Percentiles rank a stretch among this genome's conserved stretches.
Evolutionary conservation across 2,797 vertebrate species (phyloP).

Genomic region (Hemitrygon akajei): DNA sequence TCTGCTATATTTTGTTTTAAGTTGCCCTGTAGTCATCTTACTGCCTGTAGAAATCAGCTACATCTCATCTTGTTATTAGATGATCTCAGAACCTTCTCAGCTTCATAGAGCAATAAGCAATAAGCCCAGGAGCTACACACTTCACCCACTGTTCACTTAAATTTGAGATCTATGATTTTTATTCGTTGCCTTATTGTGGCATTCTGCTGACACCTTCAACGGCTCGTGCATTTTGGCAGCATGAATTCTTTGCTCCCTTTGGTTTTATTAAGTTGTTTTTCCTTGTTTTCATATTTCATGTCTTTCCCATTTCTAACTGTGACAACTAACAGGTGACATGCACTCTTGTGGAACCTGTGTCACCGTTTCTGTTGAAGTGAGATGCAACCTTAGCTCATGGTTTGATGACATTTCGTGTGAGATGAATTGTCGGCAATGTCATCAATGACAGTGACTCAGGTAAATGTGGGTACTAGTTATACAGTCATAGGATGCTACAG

Average conservation of each 20-base stretch:
- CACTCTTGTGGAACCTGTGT: neutral
- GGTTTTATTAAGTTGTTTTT: neutral
- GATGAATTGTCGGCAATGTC: neutral
- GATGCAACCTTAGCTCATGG: neutral
- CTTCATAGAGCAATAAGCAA: no score
- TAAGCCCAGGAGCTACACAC: neutral
- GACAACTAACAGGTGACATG: neutral
- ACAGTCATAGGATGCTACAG: no score
- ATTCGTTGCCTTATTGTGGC: neutral
- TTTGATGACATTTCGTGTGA: neutral
- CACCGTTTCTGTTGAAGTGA: neutral
- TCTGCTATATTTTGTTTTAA: no score
- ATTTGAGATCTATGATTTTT: no score
- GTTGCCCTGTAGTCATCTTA: no score
- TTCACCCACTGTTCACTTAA: neutral
- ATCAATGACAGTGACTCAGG: neutral
- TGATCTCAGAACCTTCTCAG: no score
- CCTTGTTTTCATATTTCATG: neutral
- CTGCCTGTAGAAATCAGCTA: no score
- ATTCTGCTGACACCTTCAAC: neutral
- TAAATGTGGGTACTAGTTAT: neutral
- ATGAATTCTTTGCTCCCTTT: no score
- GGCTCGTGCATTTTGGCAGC: neutral
- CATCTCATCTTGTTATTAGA: no score
- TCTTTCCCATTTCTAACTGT: neutral